phyloP scores from a whole-genome alignment of 2,888 invertebrate species.

The Venusia cambrica region DNA sequence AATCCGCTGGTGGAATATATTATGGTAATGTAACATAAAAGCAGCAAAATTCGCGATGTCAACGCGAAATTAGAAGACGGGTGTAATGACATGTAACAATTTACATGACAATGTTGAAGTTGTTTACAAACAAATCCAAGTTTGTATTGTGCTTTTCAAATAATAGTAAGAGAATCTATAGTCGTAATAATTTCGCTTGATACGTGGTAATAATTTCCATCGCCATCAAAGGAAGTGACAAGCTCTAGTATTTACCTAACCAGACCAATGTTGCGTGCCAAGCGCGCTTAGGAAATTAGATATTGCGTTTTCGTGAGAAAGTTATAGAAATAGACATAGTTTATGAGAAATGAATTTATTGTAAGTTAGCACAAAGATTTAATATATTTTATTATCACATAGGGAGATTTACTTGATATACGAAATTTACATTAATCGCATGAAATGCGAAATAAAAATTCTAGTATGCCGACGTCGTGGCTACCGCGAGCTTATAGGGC shows the following conservation, averaged over 20 bases:
- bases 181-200: slow-evolving; percentile 35
- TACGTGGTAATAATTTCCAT: slow-evolving; percentile 37
- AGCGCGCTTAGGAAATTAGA: slow-evolving; percentile 67
- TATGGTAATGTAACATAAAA: too few species aligned
- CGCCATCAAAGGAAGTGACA: slow-evolving; percentile 43
- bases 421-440: slow-evolving; percentile 72
- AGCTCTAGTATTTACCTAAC: slow-evolving; percentile 49
- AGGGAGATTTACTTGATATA: slow-evolving; percentile 75
- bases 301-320: slow-evolving; percentile 64
- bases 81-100: too few species aligned
- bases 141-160: slow-evolving; percentile 47
- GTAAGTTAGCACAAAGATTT: slow-evolving; percentile 82
- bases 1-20: too few species aligned
- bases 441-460: slow-evolving; percentile 64
- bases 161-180: slow-evolving; percentile 45
- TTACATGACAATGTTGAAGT: too few species aligned
- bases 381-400: slow-evolving; percentile 81
- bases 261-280: slow-evolving; percentile 75
- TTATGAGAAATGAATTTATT: slow-evolving; percentile 78
- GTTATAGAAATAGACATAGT: slow-evolving; percentile 67
- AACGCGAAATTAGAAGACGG: too few species aligned
- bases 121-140: too few species aligned
- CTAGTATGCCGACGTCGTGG: slow-evolving; percentile 55
- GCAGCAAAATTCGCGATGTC: too few species aligned
- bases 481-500: slow-evolving; percentile 60